These are phyloP conservation scores for Phymastichus coffea DNA, from an alignment of 1,140 invertebrate genomes.

Conservation along the genomic window DNA sequence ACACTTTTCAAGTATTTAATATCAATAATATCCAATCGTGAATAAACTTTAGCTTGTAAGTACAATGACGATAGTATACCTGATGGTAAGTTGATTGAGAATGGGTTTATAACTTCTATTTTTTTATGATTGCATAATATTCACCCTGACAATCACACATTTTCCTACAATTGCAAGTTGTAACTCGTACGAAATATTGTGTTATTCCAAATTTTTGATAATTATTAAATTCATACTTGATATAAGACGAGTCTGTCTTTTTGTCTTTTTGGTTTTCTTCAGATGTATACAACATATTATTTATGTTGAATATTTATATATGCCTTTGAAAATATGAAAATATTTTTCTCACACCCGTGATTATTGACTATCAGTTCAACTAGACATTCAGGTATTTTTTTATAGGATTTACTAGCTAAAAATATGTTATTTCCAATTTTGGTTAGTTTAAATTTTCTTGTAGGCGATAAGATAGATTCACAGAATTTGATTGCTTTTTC, in stretches of 20 bases:
- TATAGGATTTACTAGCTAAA: not conserved
- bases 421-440: not conserved
- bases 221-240: too few species aligned
- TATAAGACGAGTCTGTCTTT: not conserved
- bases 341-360: not conserved
- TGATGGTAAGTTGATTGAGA: not conserved
- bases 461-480: not conserved
- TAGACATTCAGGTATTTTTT: not conserved
- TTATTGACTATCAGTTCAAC: not conserved
- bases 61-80: not conserved
- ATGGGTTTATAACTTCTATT: not conserved
- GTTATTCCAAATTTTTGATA: not conserved
- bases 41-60: not conserved
- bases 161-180: not conserved
- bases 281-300: not conserved
- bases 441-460: not conserved
- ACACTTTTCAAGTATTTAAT: not conserved
- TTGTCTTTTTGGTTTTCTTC: not conserved
- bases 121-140: not conserved
- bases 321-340: not conserved
- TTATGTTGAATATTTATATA: slow-evolving; percentile 2
- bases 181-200: not conserved
- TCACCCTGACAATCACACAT: not conserved
- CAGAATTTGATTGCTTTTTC: not conserved
- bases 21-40: not conserved